Evolutionary conservation across 2,113 vertebrate genomes (phyloP).

Genomic region (Cranoglanis bouderius): DNA sequence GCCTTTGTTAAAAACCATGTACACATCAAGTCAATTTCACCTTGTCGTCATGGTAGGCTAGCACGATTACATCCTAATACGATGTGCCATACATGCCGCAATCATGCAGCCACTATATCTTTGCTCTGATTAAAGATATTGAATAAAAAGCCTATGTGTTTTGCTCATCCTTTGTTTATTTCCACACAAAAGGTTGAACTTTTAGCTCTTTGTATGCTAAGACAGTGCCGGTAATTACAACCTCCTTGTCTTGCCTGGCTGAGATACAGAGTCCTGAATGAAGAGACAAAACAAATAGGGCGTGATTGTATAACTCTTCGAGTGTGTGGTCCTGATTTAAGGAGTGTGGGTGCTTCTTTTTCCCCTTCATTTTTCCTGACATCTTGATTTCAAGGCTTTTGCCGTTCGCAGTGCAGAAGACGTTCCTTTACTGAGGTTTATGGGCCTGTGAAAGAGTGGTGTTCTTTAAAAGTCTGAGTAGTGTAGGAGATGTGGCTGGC

Average conservation of each 20-base stretch:
- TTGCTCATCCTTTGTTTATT: slow-evolving; percentile 21
- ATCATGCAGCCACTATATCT: background rate
- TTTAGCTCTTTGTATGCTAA: slow-evolving; percentile 40
- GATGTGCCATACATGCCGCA: background rate
- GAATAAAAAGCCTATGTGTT: slow-evolving; percentile 21
- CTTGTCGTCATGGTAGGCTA: slow-evolving; percentile 12
- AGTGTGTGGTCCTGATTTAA: slow-evolving; percentile 7
- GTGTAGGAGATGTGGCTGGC: background rate
- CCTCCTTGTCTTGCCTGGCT: slow-evolving; percentile 17
- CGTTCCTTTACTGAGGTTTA: background rate
- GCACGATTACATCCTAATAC: slow-evolving; percentile 10
- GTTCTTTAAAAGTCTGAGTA: background rate
- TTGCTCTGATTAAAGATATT: slow-evolving; percentile 43
- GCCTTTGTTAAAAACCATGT: background rate
- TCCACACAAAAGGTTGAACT: slow-evolving; percentile 15
- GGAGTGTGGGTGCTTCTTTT: background rate
- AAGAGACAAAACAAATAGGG: slow-evolving; percentile 38
- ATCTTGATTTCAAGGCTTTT: background rate
- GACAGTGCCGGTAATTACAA: slow-evolving; percentile 31
- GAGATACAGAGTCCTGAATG: slow-evolving; percentile 17
- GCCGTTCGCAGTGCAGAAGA: background rate
- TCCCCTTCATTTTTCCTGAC: background rate
- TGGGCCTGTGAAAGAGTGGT: background rate
- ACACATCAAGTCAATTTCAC: background rate
- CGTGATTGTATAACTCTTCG: background rate